Conservation (phyloP, 2,797 vertebrate genomes). For the Poliocrania exsul region DNA sequence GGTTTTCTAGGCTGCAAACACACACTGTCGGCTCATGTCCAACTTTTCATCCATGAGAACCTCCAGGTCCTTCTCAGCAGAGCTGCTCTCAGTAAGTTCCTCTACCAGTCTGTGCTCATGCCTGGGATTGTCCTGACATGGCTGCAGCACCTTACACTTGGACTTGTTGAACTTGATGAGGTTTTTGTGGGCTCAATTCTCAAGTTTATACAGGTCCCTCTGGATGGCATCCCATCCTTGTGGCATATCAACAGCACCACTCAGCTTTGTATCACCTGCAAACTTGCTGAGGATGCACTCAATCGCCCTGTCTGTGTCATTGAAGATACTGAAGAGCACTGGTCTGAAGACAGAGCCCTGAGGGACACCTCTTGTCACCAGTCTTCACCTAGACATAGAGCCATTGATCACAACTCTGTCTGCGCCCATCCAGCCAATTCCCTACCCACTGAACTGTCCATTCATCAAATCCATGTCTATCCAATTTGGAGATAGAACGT, state of each 20-base stretch:
- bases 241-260: neutral
- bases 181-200: neutral
- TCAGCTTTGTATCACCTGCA: neutral
- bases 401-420: neutral
- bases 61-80: neutral
- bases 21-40: neutral
- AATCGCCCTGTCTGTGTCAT: neutral
- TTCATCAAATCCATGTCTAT: neutral
- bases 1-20: neutral
- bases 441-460: neutral
- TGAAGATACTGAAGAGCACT: neutral
- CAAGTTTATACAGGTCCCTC: neutral
- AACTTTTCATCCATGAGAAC: neutral
- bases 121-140: neutral
- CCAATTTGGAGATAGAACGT: neutral
- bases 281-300: neutral
- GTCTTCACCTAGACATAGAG: neutral
- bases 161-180: neutral
- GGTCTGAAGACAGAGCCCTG: too few relatives aligned
- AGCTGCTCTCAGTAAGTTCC: neutral
- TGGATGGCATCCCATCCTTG: neutral
- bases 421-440: neutral
- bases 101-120: neutral
- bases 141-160: neutral
- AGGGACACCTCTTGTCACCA: neutral